Evolutionary conservation across 2,888 invertebrate genomes (phyloP), one percentile per base, ranked within the genome.

Genomic region (Trichopria drosophilae): DNA sequence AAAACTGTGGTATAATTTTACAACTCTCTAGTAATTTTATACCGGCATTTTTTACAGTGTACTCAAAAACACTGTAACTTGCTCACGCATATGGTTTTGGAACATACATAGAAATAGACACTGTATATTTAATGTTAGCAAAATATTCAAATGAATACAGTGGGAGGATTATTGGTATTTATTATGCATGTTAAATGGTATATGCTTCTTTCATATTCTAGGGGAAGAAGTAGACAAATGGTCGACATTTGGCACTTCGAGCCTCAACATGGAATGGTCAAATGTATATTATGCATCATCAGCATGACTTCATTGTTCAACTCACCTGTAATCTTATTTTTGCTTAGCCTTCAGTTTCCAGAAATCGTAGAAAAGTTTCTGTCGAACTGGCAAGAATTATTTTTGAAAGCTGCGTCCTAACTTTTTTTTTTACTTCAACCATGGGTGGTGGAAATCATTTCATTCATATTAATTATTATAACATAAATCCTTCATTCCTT

Each of bases 221-320:
- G 73, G 73, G 65, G 62, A 73, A 62, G 71, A 72, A 73, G 65
- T 73, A 73, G 65, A 65, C 62, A 62, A 62, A 65, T 65, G 60
- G 52, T 65, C 65, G 56, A 65, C 62, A 68, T 68, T 71, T 69
- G 63, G 63, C 62, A 63, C 52, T 66, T 61, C 66, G 59, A 58
- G 53, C 58, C 60, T 65, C 63, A 53, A 60, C 63, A 64, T 51
- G 59, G 62, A 64, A 64, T 66, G 65, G 62, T 65, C 61, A 63
- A 19, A 34, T 65, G 61, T 66, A 65, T 67, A 59, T 67, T 66
- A 62, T 61, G 63, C 62, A 53, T 67, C 69, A 60, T 70, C 71
- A 66, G 73, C 73, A 73, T 73, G 73, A 58, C 64, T 53, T 57
- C 62, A 36, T 41, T 23, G 20, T 10, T 19, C 44, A 24, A 36